Percentiles rank a stretch among this genome's conserved stretches.
Evolutionary conservation across 2,888 invertebrate genomes (phyloP).

Genomic region (Drosophila paracracens): DNA sequence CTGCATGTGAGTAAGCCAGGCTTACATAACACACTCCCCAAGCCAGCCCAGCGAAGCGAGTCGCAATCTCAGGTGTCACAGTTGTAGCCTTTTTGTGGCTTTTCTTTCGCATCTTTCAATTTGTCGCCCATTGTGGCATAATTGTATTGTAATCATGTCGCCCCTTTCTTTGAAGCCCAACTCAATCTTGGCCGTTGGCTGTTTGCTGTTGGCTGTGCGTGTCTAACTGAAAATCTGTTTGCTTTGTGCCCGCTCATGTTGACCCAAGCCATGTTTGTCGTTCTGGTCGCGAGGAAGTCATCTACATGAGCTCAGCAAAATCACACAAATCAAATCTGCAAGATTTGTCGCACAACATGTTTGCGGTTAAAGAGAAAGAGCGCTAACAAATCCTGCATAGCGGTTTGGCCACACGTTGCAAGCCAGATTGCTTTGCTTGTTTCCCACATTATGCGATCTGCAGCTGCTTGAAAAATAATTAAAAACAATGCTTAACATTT

Average conservation of each 20-base stretch:
- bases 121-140: slow-evolving; percentile 71
- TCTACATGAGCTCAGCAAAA: slow-evolving; percentile 66
- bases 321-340: slow-evolving; percentile 39
- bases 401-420: slow-evolving; percentile 61
- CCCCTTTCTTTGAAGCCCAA: slow-evolving; percentile 39
- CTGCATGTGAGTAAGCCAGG: slow-evolving; percentile 28
- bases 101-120: slow-evolving; percentile 65
- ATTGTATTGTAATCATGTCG: slow-evolving; percentile 66
- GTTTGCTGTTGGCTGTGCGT: slow-evolving; percentile 43
- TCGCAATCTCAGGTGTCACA: slow-evolving; percentile 64
- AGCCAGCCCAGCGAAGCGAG: slow-evolving; percentile 50
- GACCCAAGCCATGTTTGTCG: slow-evolving; percentile 20
- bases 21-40: slow-evolving; percentile 43
- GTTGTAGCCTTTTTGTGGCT: slow-evolving; percentile 43
- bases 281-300: slow-evolving; percentile 42
- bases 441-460: slow-evolving; percentile 55
- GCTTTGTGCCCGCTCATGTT: slow-evolving; percentile 60
- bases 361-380: slow-evolving; percentile 39
- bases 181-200: slow-evolving; percentile 14
- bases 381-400: slow-evolving; percentile 49
- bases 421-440: slow-evolving; percentile 5
- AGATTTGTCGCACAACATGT: slow-evolving; percentile 64
- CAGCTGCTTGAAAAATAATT: slow-evolving; percentile 24
- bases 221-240: slow-evolving; percentile 52
- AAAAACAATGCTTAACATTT: slow-evolving; percentile 11